Evolutionary conservation across 1,140 invertebrate species (phyloP).

Genomic region (Dryas iulia): DNA sequence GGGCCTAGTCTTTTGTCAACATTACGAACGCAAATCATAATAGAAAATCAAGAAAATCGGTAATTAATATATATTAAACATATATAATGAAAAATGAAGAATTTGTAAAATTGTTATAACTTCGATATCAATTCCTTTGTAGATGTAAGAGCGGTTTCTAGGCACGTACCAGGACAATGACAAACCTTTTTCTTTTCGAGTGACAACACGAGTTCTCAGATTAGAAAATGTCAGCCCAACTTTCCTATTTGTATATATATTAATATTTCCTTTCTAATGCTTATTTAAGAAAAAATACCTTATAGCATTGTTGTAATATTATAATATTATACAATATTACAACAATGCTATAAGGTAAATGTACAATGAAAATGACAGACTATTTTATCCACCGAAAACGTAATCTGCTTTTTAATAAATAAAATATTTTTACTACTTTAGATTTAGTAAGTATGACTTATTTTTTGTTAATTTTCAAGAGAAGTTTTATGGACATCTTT

Average conservation of each 20-base stretch:
- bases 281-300: not conserved
- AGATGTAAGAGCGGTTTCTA: constrained; percentile 8
- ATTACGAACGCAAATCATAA: too few species aligned
- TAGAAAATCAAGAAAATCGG: too few species aligned
- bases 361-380: too few species aligned
- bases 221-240: constrained; percentile 60
- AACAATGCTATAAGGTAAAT: too few species aligned
- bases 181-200: constrained; percentile 38
- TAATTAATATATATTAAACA: not conserved
- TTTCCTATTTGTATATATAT: constrained; percentile 53
- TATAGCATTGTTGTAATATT: not conserved
- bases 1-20: too few species aligned
- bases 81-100: constrained; percentile 1
- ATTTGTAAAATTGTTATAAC: not conserved
- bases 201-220: constrained; percentile 43
- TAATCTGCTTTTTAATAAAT: too few species aligned
- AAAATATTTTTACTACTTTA: too few species aligned
- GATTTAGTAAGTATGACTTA: too few species aligned
- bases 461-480: too few species aligned
- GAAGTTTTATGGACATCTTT: too few species aligned
- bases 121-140: not conserved
- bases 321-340: too few species aligned
- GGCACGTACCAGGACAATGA: constrained; percentile 35
- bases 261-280: constrained; percentile 33
- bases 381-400: too few species aligned